Evolutionary conservation across 2,797 vertebrate genomes (phyloP).

Genomic region (Lates japonicus): DNA sequence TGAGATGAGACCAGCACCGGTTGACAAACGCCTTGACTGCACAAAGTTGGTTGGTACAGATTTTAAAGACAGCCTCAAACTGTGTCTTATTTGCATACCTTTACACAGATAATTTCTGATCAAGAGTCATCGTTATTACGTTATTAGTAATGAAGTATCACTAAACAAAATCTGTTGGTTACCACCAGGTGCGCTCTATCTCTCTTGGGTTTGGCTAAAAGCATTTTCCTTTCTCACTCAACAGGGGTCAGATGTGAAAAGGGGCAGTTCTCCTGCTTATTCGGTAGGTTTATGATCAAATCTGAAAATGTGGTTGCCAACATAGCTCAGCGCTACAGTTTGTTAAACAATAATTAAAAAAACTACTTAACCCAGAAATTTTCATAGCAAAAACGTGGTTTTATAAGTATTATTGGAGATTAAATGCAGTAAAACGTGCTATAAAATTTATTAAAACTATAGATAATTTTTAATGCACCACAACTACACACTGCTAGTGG

Average conservation of each 20-base stretch:
- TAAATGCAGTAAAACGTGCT: neutral
- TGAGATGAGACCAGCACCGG: neutral
- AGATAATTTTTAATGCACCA: neutral
- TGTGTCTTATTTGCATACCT: neutral
- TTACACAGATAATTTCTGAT: neutral
- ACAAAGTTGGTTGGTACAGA: neutral
- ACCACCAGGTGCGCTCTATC: slow-evolving; percentile 16
- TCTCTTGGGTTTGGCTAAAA: slow-evolving; percentile 20
- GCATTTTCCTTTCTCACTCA: slow-evolving; percentile 9
- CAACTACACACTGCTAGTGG: neutral
- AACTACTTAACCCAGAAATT: neutral
- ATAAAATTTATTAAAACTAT: neutral
- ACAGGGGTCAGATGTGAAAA: slow-evolving; percentile 85
- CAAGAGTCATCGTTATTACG: neutral
- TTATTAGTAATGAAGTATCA: neutral
- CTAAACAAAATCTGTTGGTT: slow-evolving; percentile 21
- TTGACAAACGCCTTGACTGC: slow-evolving; percentile 12
- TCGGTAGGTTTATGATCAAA: slow-evolving; percentile 74
- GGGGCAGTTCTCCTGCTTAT: slow-evolving; percentile 86
- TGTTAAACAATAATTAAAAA: neutral
- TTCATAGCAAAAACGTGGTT: neutral
- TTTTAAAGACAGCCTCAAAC: neutral
- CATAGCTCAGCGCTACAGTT: neutral
- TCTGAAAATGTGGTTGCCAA: neutral
- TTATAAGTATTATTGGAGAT: neutral